Conservation (phyloP, 1,140 invertebrate genomes). For the Mactra quadrangularis region DNA sequence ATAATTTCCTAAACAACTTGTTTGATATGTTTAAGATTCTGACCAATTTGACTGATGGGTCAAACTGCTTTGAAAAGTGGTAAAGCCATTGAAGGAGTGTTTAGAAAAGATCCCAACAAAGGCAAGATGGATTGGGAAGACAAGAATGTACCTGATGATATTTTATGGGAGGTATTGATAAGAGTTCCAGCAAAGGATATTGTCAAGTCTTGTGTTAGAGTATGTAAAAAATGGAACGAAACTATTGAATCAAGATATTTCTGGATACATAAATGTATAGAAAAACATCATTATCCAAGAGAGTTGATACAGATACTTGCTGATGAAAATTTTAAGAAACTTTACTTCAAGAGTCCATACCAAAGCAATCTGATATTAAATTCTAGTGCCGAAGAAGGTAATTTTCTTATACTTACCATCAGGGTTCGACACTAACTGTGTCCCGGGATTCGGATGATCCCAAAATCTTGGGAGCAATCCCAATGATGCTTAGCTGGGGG, state of each 20-base stretch:
- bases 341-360: slow-evolving; percentile 1
- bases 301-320: background rate
- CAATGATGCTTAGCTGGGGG: too few species aligned
- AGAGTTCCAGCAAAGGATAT: background rate
- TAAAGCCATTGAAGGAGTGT: too few species aligned
- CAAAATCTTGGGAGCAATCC: too few species aligned
- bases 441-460: too few species aligned
- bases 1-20: too few species aligned
- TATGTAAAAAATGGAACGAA: background rate
- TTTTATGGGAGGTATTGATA: background rate
- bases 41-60: too few species aligned
- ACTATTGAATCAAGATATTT: slow-evolving; percentile 9
- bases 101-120: background rate
- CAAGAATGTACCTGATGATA: slow-evolving; percentile 3
- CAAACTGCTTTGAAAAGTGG: too few species aligned
- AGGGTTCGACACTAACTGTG: too few species aligned
- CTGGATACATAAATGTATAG: slow-evolving; percentile 1
- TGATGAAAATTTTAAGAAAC: slow-evolving; percentile 18
- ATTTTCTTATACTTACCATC: too few species aligned
- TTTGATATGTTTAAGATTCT: too few species aligned
- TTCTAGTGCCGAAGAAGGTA: background rate
- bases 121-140: background rate
- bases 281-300: background rate
- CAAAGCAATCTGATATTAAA: background rate
- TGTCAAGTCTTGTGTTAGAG: background rate